Evolutionary conservation across 2,797 vertebrate genomes (phyloP).

Genomic region (Sebastes trivittatus): DNA sequence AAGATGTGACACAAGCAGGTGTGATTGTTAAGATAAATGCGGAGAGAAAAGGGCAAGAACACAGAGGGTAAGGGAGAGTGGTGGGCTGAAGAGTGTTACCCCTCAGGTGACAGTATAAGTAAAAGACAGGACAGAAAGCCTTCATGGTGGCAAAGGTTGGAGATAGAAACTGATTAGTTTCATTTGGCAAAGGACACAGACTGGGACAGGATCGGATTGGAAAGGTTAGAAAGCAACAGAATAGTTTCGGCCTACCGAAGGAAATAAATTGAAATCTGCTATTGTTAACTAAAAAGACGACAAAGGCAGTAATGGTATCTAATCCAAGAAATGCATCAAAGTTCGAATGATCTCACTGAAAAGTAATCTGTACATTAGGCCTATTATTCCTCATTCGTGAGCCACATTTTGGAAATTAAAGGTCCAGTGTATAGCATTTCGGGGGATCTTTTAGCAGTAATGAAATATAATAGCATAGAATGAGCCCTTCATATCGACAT

Average conservation of each 20-base stretch:
- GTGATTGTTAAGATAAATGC: constrained; percentile 21
- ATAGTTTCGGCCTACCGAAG: not conserved
- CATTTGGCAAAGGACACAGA: constrained; percentile 49
- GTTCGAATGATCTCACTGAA: not conserved
- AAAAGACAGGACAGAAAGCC: constrained; percentile 1
- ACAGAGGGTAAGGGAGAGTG: not conserved
- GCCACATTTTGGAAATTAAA: not conserved
- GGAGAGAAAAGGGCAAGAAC: constrained; percentile 2
- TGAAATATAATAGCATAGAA: not conserved
- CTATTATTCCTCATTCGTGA: not conserved
- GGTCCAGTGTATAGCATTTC: not conserved
- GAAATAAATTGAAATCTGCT: not conserved
- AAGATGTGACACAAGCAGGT: not conserved
- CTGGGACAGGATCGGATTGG: not conserved
- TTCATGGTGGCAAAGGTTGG: not conserved
- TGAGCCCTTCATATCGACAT: not conserved
- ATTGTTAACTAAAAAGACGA: not conserved
- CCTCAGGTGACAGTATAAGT: constrained; percentile 9
- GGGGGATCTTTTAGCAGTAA: not conserved
- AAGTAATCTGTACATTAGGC: not conserved
- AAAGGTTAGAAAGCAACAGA: constrained; percentile 3
- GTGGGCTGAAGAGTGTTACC: not conserved
- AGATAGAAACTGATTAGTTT: constrained; percentile 28
- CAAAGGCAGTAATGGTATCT: not conserved
- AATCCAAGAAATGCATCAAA: not conserved